Base-by-base conservation (phyloP, 2,888 invertebrate species). In the Alloscopus bannaensis region DNA sequence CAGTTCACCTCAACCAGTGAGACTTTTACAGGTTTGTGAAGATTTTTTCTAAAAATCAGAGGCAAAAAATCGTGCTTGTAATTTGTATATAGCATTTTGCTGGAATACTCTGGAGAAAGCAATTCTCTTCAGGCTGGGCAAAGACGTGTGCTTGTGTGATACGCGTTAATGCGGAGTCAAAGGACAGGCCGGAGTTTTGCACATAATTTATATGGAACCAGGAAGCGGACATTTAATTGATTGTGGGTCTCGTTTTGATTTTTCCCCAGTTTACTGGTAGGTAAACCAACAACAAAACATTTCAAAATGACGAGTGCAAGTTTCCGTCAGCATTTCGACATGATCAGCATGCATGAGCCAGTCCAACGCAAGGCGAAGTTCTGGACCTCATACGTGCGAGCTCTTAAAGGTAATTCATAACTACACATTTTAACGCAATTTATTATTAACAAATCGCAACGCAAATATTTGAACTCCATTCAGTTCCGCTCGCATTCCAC, bases 321-420 rank as follows among this genome's bases (percentile, higher is more conserved):
- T 71, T 84, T 95, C 91, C 95, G 93, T 91, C 94, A 91, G 90
- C 95, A 95, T 91, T 93, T 96, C 91, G 95, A 95, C 91, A 95
- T 95, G 94, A 95, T 96, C 89, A 94, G 95, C 91, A 93, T 95
- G 91, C 95, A 96, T 90, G 95, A 96, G 91, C 92, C 94, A 89
- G 93, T 95, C 89, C 93, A 94, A 90, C 95, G 94, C 91, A 95
- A 95, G 91, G 95, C 95, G 89, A 95, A 93, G 91, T 96, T 95
- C 91, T 96, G 95, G 95, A 95, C 95, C 90, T 95, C 95, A 88
- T 96, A 94, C 90, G 94, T 95, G 89, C 93, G 95, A 90, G 95
- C 95, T 90, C 92, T 95, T 87, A 96, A 95, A 93, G 95, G 95
- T 95, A 90, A 90, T 13, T 36, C 13, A 13, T 8, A 36, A 36